Evolutionary conservation across 2,113 vertebrate species (phyloP).

Genomic region (Chloropsis hardwickii): DNA sequence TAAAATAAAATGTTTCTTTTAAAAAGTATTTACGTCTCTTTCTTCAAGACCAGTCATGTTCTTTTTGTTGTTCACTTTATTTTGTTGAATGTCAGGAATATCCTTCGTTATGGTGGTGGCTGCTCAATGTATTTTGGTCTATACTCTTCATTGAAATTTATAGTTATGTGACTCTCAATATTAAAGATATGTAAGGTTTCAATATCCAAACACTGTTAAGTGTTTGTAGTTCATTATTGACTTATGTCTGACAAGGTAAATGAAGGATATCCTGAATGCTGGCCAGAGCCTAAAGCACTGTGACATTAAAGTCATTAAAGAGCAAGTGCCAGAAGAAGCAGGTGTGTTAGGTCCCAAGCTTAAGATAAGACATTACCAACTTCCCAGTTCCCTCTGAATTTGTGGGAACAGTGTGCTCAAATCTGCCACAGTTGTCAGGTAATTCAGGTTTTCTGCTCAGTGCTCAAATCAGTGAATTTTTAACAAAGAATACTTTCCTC

Average conservation of each 20-base stretch:
- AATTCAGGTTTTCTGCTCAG: neutral
- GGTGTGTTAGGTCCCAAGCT: neutral
- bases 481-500: neutral
- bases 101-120: neutral
- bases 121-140: neutral
- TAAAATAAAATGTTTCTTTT: neutral
- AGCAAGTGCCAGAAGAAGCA: neutral
- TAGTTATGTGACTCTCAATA: neutral
- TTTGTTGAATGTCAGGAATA: neutral
- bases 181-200: neutral
- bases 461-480: neutral
- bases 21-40: neutral
- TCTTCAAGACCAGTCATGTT: neutral
- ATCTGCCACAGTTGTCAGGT: neutral
- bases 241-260: neutral
- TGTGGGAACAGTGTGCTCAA: neutral
- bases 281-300: neutral
- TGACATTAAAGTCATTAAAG: neutral
- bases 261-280: neutral
- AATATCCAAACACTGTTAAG: neutral
- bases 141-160: neutral
- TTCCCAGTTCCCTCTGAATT: neutral
- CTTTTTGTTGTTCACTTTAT: neutral
- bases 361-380: neutral
- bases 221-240: neutral